Percentiles rank a stretch among this genome's conserved stretches.
These are phyloP conservation scores for Morelia viridis DNA, from an alignment of 2,797 vertebrate genomes.

Conservation along the genomic window DNA sequence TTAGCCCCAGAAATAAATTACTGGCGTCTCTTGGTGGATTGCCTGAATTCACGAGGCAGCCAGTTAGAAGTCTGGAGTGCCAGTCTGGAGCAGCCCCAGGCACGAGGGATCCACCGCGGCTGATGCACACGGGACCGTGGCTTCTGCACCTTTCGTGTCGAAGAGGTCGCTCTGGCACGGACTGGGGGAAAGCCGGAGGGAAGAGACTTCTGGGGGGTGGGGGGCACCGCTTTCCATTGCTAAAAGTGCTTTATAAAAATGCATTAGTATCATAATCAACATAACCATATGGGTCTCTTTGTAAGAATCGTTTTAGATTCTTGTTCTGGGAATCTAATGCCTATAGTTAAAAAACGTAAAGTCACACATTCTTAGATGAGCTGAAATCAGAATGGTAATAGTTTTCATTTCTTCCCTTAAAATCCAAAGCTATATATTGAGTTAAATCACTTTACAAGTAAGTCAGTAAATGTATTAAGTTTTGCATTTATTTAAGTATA, in stretches of 20 bases:
- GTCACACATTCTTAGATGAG: not conserved
- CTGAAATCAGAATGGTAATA: not conserved
- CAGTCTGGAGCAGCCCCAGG: no score
- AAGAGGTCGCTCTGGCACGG: not conserved
- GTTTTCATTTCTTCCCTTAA: not conserved
- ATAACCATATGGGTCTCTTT: accelerated
- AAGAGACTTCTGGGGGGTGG: not conserved
- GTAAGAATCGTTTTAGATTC: no score
- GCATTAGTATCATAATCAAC: not conserved
- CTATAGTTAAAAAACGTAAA: not conserved
- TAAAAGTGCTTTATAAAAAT: not conserved
- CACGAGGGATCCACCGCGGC: no score
- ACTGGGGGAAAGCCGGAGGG: not conserved
- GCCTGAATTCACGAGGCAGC: no score
- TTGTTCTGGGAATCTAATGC: not conserved
- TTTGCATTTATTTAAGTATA: not conserved
- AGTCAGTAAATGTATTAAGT: not conserved
- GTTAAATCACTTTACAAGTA: no score
- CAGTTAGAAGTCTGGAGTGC: no score
- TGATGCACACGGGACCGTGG: no score
- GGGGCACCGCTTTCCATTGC: not conserved
- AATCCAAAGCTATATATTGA: not conserved
- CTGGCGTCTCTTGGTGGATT: no score
- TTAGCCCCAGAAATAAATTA: no score
- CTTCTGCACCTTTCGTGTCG: no score